Percentiles rank a stretch among this genome's conserved stretches.
phyloP scores from a whole-genome alignment of 2,113 vertebrate genomes.

The Pangasianodon gigas region DNA sequence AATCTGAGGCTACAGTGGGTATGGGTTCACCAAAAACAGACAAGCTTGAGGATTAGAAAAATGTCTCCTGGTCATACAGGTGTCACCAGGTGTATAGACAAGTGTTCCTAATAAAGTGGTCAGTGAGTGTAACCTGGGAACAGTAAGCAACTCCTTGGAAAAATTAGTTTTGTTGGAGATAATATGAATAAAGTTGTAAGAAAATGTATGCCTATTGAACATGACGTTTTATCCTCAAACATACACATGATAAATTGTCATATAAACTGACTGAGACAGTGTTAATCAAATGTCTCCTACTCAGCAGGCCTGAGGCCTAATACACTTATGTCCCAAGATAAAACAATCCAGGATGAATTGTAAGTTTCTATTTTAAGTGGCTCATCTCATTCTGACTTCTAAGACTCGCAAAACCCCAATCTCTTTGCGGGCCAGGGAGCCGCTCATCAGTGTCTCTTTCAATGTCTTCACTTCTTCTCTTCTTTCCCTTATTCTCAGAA shows the following conservation, averaged over 20 bases:
- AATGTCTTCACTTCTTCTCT: slow-evolving; percentile 32
- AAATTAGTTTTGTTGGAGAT: not conserved
- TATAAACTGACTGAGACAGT: not conserved
- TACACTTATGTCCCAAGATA: not conserved
- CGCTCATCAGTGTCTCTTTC: slow-evolving; percentile 41
- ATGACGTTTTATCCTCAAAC: not conserved
- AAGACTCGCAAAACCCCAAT: slow-evolving; percentile 6
- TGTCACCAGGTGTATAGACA: not conserved
- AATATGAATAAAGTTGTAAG: not conserved
- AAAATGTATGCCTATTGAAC: not conserved
- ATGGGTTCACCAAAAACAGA: not conserved
- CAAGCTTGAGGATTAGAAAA: not conserved
- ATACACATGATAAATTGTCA: not conserved
- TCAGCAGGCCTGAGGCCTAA: not conserved
- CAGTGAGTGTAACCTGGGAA: not conserved
- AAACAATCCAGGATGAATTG: not conserved
- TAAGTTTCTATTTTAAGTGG: slow-evolving; percentile 11
- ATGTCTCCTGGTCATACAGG: not conserved
- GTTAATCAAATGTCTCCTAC: not conserved
- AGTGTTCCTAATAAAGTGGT: not conserved
- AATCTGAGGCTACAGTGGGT: not conserved
- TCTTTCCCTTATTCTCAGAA: slow-evolving; percentile 37
- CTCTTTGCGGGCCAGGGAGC: not conserved
- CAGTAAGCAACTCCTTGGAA: not conserved
- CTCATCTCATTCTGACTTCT: slow-evolving; percentile 13